phyloP scores from a whole-genome alignment of 2,888 invertebrate species.

The Sinodicranocentrus sp. region DNA sequence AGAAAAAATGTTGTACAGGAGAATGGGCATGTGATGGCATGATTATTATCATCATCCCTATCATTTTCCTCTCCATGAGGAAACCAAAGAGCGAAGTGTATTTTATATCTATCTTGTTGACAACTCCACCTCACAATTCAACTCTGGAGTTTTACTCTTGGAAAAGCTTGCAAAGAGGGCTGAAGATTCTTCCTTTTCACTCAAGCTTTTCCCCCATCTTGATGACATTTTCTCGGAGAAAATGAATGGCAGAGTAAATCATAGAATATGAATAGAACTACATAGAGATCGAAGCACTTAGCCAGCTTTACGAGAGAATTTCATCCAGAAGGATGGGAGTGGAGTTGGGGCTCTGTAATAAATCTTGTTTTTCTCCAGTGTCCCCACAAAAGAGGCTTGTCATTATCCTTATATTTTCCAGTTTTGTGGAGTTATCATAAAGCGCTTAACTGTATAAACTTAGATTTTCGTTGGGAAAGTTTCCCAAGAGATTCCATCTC shows the following conservation, averaged over 20 bases:
- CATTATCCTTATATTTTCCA: no score
- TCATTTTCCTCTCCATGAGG: slow-evolving; percentile 18
- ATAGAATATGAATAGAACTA: neutral
- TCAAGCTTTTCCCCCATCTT: neutral
- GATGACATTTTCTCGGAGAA: neutral
- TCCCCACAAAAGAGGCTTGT: no score
- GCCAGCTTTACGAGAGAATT: no score
- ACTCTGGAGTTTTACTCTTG: neutral
- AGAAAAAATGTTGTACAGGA: neutral
- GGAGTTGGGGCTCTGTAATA: neutral
- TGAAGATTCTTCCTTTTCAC: neutral
- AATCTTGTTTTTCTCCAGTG: neutral
- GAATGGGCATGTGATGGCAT: slow-evolving; percentile 27
- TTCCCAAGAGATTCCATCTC: no score
- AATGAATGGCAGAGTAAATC: slow-evolving; percentile 1
- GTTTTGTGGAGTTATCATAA: no score
- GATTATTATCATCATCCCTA: slow-evolving; percentile 33
- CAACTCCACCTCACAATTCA: slow-evolving; percentile 12
- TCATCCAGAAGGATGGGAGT: no score
- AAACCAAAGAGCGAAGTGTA: neutral
- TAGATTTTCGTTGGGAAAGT: no score
- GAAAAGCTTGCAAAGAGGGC: neutral
- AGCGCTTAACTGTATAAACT: no score
- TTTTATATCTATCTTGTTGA: neutral
- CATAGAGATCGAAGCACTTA: no score